Base-by-base conservation (phyloP, 2,113 vertebrate genomes). In the Neolamprologus ventralis region DNA sequence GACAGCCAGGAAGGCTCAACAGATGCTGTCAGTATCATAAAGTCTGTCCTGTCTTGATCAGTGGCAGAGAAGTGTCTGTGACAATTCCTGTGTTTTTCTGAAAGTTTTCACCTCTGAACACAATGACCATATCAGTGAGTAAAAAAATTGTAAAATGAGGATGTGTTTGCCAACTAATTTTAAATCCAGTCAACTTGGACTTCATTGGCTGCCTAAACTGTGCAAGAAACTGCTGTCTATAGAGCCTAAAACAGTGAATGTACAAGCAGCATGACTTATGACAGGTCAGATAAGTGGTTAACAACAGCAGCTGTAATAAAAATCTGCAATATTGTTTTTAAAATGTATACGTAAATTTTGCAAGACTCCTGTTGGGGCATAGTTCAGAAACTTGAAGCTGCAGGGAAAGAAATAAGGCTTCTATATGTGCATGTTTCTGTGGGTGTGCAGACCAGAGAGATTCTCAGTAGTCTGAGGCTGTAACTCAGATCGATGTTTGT, bases 401-500 rank as follows among this genome's bases (percentile, higher is more conserved):
- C 80, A 84, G 79, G 88, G 73, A 16, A 42, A 45, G 40, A 60
- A 51, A 26, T 40, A 35, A 42, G 9, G 7, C 19, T 31, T 60
- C 33, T 42, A 63, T 79, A 16, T 81, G 42, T 89, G 6, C 35
- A 6, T 57, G 17, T 57, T 2, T 65, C 3, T 5, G 71, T 81
- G 75, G 37, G 92, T 33, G 85, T 89, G 88, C 57, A 37, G 84
- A 68, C 86, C 75, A 45, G 42, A 63, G 82, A 9, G 80, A 88
- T 47, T 63, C 91, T 87, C 83, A 5, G 9, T 40, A 73, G 89
- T 90, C 81, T 86, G 80, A 90, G 92, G 90, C 92, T 84, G 89
- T 94, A 93, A 94, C 91, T 94, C 92, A 93, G 91, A 94, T 90
- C 57, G 89, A 94, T 95, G 90, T 92, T 95, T 92, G 93, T 88